A percentile compares a stretch with the other conserved stretches of the same genome.
These are phyloP conservation scores for Acinonyx jubatus DNA, from an alignment of 2,113 vertebrate genomes.

Conservation along the genomic window DNA sequence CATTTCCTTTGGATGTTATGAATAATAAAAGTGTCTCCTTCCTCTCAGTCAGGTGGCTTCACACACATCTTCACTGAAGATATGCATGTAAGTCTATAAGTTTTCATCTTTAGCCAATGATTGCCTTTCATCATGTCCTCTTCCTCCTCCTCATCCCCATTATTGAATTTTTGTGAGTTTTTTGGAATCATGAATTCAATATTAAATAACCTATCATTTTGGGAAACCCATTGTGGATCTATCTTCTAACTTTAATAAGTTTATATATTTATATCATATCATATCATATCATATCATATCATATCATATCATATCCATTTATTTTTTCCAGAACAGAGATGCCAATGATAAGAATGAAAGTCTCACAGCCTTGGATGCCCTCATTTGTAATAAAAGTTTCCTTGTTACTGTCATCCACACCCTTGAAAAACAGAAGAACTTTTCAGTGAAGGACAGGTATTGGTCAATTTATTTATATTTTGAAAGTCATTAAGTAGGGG, in stretches of 20 bases:
- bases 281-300: neutral
- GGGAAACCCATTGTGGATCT: constrained; percentile 61
- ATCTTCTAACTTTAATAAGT: constrained; percentile 24
- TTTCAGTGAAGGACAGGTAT: constrained; percentile 90
- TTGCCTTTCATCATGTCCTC: neutral
- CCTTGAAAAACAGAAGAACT: constrained; percentile 90
- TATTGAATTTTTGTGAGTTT: constrained; percentile 56
- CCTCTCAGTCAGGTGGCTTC: constrained; percentile 87
- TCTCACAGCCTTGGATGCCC: constrained; percentile 85
- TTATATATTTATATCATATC: neutral
- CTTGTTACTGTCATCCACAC: constrained; percentile 89
- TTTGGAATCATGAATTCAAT: constrained; percentile 52
- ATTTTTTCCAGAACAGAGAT: constrained; percentile 84
- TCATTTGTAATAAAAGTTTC: constrained; percentile 89
- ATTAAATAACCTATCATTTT: constrained; percentile 66
- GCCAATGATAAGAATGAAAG: constrained; percentile 85
- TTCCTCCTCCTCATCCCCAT: neutral
- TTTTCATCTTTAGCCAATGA: constrained; percentile 66
- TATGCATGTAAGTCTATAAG: constrained; percentile 81
- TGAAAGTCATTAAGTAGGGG: constrained; percentile 68
- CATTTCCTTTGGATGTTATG: constrained; percentile 67
- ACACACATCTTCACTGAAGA: constrained; percentile 88
- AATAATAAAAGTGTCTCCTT: constrained; percentile 80
- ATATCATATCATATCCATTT: constrained; percentile 11
- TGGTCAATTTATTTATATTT: constrained; percentile 68